Conservation (phyloP, 1,140 invertebrate genomes). For the honey bee (Apis mellifera) region Amel_HAv3.1 CM009940.2:7719501-7720000, state of each 20-base stretch:
- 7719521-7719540: not conserved
- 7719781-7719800: not conserved
- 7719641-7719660: not conserved
- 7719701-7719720: not conserved
- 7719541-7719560: not conserved
- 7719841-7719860: not conserved
- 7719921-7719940: not conserved
- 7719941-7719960: slow-evolving; percentile 5
- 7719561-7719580: not conserved
- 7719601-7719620: not conserved
- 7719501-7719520: not conserved
- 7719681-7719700: not conserved
- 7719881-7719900: not conserved
- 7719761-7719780: not conserved
- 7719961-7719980: slow-evolving; percentile 24
- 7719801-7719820: not conserved
- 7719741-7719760: not conserved
- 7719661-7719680: not conserved
- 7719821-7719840: not conserved
- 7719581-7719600: not conserved
- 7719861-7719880: not conserved
- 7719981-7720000: not conserved
- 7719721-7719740: not conserved
- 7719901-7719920: not conserved
- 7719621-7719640: no score